Evolutionary conservation across 1,140 invertebrate genomes (phyloP), one percentile per base, ranked within the genome.

Genomic region (Philopotamus ludificatus): DNA sequence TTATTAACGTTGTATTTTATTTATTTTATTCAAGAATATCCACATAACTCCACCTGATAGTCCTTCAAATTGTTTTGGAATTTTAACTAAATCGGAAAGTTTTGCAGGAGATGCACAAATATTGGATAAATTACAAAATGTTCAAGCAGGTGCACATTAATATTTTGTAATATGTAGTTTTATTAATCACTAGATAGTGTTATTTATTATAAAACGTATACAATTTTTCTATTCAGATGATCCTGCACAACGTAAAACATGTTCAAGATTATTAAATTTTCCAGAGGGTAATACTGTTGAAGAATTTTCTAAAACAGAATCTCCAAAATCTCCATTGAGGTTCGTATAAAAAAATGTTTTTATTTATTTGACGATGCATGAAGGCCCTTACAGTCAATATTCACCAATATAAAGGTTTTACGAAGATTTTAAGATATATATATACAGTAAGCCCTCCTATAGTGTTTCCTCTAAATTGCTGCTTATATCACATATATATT

Each of bases 41-140:
- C 77, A 79, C 65, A 75, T 81, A 16, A 79, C 79, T 41, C 71
- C 74, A 15, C 82, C 82, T 9, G 81, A 83, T 18, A 84, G 81
- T 70, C 82, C 83, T n/a, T 80, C 82, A 3, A 82, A 83, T 69
- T 72, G 75, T 66, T 71, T 79, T 3, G 72, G 82, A 1, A 74
- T 84, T 16, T 68, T 84, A 7, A 82, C 83, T 8, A 80, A 87
- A 53, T 88, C 87, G 1, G 86, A 89, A 71, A 90, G 87, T 74
- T 89, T 89, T 74, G 89, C 86, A 0, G 87, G 85, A 18, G 90
- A 91, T 75, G 87, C 87, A 3, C 85, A 89, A 71, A 87, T 91
- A 28, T 78, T 92, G 64, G 84, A 85, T 64, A 90, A 90, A 71
- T 74, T 90, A 34, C 85, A 87, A 70, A 82, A 75, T 75, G 73